Percentiles rank a stretch among this genome's conserved stretches.
These are phyloP conservation scores for Vulpes vulpes DNA, from an alignment of 2,113 vertebrate genomes.

Conservation along the genomic window DNA sequence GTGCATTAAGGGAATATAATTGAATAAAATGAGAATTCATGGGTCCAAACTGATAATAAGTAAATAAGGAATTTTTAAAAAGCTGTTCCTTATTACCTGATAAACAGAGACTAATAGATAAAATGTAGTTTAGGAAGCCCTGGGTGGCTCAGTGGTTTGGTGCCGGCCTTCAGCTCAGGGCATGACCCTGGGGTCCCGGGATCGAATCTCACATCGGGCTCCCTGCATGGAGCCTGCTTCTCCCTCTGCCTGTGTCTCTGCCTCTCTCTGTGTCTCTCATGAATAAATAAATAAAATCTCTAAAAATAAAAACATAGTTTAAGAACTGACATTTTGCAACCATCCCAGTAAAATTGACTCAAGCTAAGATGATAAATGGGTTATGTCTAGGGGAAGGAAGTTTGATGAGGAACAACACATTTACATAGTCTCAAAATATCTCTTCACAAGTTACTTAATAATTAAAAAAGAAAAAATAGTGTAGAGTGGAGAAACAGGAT, in stretches of 20 bases:
- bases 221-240: no score
- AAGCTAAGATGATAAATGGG: not conserved
- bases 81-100: not conserved
- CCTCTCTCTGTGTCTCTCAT: no score
- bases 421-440: not conserved
- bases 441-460: not conserved
- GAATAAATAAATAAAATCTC: no score
- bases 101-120: not conserved
- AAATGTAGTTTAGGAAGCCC: not conserved
- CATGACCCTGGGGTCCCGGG: no score
- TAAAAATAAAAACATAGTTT: not conserved
- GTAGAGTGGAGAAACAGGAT: not conserved
- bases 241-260: no score
- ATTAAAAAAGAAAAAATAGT: not conserved
- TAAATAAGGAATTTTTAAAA: not conserved
- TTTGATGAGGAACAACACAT: not conserved
- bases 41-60: not conserved
- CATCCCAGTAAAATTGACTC: not conserved
- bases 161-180: no score
- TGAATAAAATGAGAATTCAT: conserved; percentile 3
- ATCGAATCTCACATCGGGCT: no score
- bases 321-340: not conserved
- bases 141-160: no score
- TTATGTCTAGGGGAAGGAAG: not conserved
- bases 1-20: not conserved